These are phyloP conservation scores for Diloba caeruleocephala DNA, from an alignment of 2,888 invertebrate species.

Conservation along the genomic window DNA sequence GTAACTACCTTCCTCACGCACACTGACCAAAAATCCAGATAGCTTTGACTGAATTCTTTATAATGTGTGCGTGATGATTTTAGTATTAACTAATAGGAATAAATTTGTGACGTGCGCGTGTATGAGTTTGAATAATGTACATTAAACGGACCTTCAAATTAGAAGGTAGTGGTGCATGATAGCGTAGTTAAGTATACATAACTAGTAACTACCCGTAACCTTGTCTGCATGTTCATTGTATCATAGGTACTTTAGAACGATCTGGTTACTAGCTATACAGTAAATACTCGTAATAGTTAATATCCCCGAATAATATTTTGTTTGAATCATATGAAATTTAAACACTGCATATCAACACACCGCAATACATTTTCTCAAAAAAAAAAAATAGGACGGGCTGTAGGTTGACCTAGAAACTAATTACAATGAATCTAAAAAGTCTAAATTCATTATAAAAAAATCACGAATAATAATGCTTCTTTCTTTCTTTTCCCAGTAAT, in stretches of 20 bases:
- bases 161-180: slow-evolving; percentile 27
- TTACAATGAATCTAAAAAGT: too few relatives aligned
- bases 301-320: too few relatives aligned
- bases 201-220: not conserved
- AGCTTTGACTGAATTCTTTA: slow-evolving; percentile 60
- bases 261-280: too few relatives aligned
- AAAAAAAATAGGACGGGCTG: too few relatives aligned
- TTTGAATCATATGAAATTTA: too few relatives aligned
- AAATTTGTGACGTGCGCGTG: slow-evolving; percentile 25
- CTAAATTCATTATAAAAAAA: too few relatives aligned
- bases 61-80: slow-evolving; percentile 60
- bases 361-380: too few relatives aligned
- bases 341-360: too few relatives aligned
- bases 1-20: slow-evolving; percentile 65
- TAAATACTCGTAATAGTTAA: too few relatives aligned
- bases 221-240: not conserved
- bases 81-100: slow-evolving; percentile 60
- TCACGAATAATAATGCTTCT: too few relatives aligned
- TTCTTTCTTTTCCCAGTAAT: too few relatives aligned
- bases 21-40: slow-evolving; percentile 36
- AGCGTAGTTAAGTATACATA: slow-evolving; percentile 17
- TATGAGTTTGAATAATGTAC: slow-evolving; percentile 26
- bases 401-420: too few relatives aligned
- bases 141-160: slow-evolving; percentile 34
- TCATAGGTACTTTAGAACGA: not conserved